These are phyloP conservation scores for Myotis myotis DNA, from an alignment of 2,797 vertebrate genomes.

Conservation along the genomic window DNA sequence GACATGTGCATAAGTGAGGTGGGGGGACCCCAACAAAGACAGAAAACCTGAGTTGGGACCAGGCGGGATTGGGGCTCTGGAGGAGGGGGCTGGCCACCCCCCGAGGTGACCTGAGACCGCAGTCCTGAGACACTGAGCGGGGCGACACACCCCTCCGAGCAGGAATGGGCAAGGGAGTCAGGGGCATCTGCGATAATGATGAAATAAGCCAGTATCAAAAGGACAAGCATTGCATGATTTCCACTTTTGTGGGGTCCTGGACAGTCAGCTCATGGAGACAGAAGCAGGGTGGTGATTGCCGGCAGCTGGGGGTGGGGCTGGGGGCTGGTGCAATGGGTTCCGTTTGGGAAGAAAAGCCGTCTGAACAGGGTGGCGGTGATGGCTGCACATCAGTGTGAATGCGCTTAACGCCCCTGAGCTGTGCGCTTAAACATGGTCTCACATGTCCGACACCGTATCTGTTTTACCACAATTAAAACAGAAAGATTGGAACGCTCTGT, in stretches of 20 bases:
- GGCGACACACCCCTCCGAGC: background rate
- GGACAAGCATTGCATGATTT: background rate
- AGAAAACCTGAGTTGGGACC: background rate
- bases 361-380: background rate
- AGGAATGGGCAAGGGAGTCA: no score
- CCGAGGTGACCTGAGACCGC: background rate
- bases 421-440: background rate
- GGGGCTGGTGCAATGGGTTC: background rate
- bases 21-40: background rate
- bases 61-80: background rate
- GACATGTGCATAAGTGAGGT: background rate
- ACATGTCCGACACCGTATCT: background rate
- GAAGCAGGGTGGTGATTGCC: no score
- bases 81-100: background rate
- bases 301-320: background rate
- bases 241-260: accelerated
- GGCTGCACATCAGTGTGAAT: background rate
- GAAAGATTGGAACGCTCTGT: background rate
- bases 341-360: background rate
- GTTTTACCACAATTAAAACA: background rate
- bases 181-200: no score
- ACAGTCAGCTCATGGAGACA: background rate
- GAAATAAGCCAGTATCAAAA: background rate
- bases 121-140: no score
- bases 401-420: background rate